Conservation (phyloP, 2,113 vertebrate species). For the Crypturellus undulatus region DNA sequence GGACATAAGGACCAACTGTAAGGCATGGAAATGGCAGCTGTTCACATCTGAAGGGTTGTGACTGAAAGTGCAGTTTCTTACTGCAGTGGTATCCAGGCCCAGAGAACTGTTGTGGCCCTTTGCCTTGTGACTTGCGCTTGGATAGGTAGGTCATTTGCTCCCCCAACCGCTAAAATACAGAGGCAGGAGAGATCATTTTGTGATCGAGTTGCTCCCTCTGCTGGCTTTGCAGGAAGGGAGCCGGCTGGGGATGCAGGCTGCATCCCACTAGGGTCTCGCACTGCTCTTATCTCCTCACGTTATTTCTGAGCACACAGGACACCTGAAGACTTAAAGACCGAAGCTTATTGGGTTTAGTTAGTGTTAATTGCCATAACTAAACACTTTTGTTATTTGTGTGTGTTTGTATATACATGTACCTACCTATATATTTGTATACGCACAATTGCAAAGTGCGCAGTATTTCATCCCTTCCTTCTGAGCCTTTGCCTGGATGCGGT, state of each 20-base stretch:
- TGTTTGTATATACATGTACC: fast-evolving
- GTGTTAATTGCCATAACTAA: neutral
- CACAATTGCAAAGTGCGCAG: fast-evolving
- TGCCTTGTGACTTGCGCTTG: neutral
- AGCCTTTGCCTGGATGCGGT: neutral
- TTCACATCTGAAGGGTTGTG: too few relatives aligned
- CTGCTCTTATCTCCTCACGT: fast-evolving
- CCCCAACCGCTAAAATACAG: fast-evolving
- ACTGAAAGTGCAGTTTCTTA: too few relatives aligned
- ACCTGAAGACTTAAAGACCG: neutral
- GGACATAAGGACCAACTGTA: neutral
- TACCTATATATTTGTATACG: fast-evolving
- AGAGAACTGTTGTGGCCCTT: neutral
- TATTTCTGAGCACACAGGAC: neutral
- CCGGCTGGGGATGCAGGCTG: fast-evolving
- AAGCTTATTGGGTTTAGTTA: neutral
- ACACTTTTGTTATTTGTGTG: neutral
- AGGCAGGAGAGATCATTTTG: neutral
- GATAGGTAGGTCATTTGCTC: neutral
- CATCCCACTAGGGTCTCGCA: fast-evolving
- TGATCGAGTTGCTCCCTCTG: neutral
- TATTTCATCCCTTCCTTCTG: neutral
- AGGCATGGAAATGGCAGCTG: neutral
- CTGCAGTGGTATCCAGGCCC: neutral
- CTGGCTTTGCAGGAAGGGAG: neutral